Base-by-base conservation (phyloP, 1,140 invertebrate species). In the Saccostrea glomerata region DNA sequence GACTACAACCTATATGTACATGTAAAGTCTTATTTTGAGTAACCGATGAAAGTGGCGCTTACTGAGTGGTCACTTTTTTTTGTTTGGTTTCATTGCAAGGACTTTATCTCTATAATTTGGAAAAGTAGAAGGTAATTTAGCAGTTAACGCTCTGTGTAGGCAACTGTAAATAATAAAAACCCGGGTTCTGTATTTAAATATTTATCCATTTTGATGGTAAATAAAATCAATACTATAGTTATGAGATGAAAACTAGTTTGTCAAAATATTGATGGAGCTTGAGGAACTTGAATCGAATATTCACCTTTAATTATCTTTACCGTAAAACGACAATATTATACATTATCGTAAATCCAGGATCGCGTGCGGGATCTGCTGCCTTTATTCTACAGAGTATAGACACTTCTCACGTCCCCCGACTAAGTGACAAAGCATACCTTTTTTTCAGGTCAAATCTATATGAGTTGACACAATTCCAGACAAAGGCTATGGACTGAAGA, bases 131-230 rank as follows among this genome's bases (percentile, higher is more conserved):
- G 1, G 47, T 47, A 7, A 47, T 47, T 47, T 47, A 47, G 47
- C 47, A 47, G 47, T 6, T 47, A 3, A 47, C 47, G 2, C 47
- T 47, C 5, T 47, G 47, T 47, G 47, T 47, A 47, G 2, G 40
- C 40, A 47, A 47, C 40, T 47, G 40, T 47, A 9, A 47, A 47
- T 47, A 47, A 0, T 6, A 2, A 47, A 47, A 47, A 9, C 5
- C 47, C 6, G 58, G 58, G 17, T 20, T 63, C n/a, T 12, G 25
- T 36, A 25, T 30, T 73, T 73, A 73, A 73, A 73, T 73, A 73
- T 73, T 73, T 30, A 73, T 36, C 25, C 11, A 73, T 73, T 73
- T 73, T 73, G 70, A 73, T 73, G 70, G 25, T 12, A 73, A 73
- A 73, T 73, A 4, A 73, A 73, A 73, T 73, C 70, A 36, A 73